These are phyloP conservation scores for Falco novaeseelandiae DNA, from an alignment of 2,797 vertebrate genomes.

Conservation along the genomic window DNA sequence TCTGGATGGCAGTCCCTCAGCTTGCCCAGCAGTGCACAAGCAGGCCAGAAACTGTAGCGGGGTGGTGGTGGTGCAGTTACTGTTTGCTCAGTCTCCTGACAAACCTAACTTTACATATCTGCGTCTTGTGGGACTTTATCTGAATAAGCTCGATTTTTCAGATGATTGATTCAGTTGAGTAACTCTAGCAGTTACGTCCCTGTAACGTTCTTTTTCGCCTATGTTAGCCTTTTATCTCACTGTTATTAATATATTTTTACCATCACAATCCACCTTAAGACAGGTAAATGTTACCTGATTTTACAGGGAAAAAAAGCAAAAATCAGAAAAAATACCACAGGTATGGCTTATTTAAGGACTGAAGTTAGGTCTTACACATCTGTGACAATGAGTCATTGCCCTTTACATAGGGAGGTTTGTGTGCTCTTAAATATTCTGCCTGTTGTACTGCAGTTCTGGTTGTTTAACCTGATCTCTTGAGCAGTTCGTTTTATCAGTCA, in stretches of 20 bases:
- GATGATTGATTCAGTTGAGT: not conserved
- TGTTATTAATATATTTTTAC: not conserved
- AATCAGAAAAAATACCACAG: not conserved
- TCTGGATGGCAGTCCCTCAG: not conserved
- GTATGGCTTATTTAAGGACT: not conserved
- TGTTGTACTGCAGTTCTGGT: not conserved
- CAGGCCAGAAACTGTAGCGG: not conserved
- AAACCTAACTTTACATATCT: rapidly evolving
- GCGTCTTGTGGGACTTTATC: not conserved
- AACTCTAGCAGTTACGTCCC: not conserved
- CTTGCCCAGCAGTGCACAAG: too few species aligned
- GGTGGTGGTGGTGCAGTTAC: not conserved
- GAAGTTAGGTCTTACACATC: not conserved
- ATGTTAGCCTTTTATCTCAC: not conserved
- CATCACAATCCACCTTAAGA: not conserved
- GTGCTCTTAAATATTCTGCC: not conserved
- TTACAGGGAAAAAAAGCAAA: not conserved
- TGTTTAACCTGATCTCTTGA: not conserved
- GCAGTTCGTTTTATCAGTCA: rapidly evolving
- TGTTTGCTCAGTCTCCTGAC: rapidly evolving
- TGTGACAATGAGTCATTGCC: not conserved
- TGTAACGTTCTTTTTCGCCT: not conserved
- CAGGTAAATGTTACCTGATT: not conserved
- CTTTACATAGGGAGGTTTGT: not conserved
- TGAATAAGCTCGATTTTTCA: not conserved